These are phyloP conservation scores for Ceratina australensis DNA, from an alignment of 1,140 invertebrate genomes.

Conservation along the genomic window DNA sequence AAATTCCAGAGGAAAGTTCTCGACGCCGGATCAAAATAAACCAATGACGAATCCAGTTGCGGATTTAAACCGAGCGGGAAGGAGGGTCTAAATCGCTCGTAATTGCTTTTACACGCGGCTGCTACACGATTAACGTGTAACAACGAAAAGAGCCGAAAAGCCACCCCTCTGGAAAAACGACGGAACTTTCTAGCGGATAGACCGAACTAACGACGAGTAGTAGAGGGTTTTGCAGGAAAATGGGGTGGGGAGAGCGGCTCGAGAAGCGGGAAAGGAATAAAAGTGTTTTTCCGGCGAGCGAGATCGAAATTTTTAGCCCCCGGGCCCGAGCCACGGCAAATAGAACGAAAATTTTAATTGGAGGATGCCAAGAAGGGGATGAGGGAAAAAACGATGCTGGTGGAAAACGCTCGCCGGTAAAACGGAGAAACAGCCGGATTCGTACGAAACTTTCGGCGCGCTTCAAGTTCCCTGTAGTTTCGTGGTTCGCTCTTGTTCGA, in stretches of 20 bases:
- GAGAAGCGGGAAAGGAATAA: slow-evolving; percentile 13
- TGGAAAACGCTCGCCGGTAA: neutral
- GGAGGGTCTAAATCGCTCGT: neutral
- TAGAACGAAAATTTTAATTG: slow-evolving; percentile 41
- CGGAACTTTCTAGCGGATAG: slow-evolving; percentile 5
- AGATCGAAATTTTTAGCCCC: slow-evolving; percentile 23
- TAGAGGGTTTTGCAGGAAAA: neutral
- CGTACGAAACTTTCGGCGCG: neutral
- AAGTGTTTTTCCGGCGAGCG: slow-evolving; percentile 11
- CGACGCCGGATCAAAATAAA: too few species aligned
- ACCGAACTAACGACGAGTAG: slow-evolving; percentile 30
- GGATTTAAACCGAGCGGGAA: neutral
- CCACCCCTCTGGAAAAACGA: neutral
- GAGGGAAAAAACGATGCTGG: neutral
- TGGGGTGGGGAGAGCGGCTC: neutral
- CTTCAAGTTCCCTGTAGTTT: slow-evolving; percentile 16
- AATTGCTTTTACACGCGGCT: slow-evolving; percentile 12
- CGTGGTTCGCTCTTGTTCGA: slow-evolving; percentile 11
- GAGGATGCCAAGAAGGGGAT: slow-evolving; percentile 3
- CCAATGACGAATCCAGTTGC: neutral
- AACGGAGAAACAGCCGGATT: neutral
- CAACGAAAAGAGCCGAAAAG: slow-evolving; percentile 11
- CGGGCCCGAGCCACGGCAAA: neutral
- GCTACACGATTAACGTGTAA: slow-evolving; percentile 16
- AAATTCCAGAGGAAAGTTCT: too few species aligned